Evolutionary conservation across 2,888 invertebrate species (phyloP).

Genomic region (Leucozona laternaria): DNA sequence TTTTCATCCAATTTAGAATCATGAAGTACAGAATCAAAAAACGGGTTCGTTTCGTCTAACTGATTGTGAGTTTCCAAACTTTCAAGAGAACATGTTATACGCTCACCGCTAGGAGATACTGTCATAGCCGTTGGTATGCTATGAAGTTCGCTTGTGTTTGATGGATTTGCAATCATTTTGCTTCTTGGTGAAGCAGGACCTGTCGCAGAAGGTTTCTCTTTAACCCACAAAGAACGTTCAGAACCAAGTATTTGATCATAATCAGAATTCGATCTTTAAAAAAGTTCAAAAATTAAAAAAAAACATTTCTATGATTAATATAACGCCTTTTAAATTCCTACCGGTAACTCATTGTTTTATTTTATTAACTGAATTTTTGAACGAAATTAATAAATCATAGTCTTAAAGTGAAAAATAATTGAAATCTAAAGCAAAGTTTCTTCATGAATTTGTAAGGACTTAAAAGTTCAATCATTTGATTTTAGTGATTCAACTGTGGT

Average conservation of each 20-base stretch:
- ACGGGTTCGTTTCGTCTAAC: slow-evolving; percentile 40
- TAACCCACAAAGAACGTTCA: neutral
- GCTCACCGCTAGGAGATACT: slow-evolving; percentile 44
- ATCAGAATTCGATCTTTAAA: neutral
- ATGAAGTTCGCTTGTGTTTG: slow-evolving; percentile 14
- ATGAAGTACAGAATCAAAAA: neutral
- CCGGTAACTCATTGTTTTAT: slow-evolving; percentile 4
- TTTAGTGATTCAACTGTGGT: too few relatives aligned
- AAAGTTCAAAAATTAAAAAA: neutral
- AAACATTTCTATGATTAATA: neutral
- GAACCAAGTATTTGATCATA: neutral
- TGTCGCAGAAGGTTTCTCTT: neutral
- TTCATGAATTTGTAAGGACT: neutral
- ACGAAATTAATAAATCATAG: neutral
- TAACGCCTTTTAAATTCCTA: neutral
- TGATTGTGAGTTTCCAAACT: neutral
- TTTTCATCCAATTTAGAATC: slow-evolving; percentile 9
- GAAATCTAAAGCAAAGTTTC: neutral
- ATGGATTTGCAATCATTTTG: neutral
- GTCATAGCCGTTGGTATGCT: slow-evolving; percentile 16
- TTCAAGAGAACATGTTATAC: slow-evolving; percentile 38
- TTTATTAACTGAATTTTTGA: neutral
- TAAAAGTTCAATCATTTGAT: too few relatives aligned
- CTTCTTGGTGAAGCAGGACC: neutral
- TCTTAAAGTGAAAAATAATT: neutral